Conservation (phyloP, 1,140 invertebrate genomes). For the Eufriesea mexicana region DNA sequence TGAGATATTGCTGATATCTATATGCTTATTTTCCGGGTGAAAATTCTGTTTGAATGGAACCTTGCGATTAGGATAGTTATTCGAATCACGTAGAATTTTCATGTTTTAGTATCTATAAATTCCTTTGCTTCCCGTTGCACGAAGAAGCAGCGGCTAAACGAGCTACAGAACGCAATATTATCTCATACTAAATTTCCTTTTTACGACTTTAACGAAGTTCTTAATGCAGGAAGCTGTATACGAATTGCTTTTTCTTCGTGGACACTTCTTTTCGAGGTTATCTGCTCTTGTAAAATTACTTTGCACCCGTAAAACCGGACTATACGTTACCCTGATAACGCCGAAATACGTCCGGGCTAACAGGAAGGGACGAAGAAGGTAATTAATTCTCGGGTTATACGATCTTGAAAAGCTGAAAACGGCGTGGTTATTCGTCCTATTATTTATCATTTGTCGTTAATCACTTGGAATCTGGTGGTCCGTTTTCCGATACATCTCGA, state of each 20-base stretch:
- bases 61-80: neutral
- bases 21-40: too few species aligned
- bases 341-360: neutral
- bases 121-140: too few species aligned
- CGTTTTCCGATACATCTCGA: too few species aligned
- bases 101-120: too few species aligned
- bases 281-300: neutral
- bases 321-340: constrained; percentile 3
- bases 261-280: neutral
- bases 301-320: neutral
- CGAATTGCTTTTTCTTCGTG: neutral
- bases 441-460: neutral
- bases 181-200: neutral
- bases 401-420: neutral
- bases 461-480: too few species aligned
- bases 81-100: neutral
- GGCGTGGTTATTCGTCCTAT: neutral
- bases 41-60: too few species aligned
- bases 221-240: neutral
- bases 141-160: too few species aligned
- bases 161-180: neutral
- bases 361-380: too few species aligned
- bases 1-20: too few species aligned
- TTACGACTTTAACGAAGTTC: neutral
- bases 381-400: constrained; percentile 5